These are phyloP conservation scores for Heliconius ethilla DNA, from an alignment of 2,888 invertebrate genomes.

Conservation along the genomic window DNA sequence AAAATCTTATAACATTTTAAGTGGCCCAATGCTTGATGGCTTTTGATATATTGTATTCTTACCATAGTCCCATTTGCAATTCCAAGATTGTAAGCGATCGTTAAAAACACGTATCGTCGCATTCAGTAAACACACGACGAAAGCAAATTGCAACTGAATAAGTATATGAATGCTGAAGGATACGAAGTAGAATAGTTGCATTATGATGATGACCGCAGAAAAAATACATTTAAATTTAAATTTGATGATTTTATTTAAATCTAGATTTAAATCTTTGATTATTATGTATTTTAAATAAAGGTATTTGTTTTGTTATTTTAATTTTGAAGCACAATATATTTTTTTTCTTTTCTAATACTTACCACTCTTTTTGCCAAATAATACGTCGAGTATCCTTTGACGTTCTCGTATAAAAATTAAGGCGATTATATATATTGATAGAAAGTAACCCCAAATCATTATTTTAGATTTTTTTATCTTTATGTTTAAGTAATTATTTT, in stretches of 20 bases:
- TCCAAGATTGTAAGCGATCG: background rate
- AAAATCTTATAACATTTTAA: no score
- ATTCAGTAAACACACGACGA: background rate
- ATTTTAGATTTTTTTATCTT: background rate
- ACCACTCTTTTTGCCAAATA: background rate
- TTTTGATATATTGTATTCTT: background rate
- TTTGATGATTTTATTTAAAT: no score
- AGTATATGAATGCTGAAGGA: background rate
- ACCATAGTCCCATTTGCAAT: background rate
- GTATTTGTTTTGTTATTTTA: no score
- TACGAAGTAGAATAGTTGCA: background rate
- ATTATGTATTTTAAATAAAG: background rate
- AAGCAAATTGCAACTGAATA: background rate
- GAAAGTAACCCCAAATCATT: background rate
- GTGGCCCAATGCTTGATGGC: no score
- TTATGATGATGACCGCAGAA: background rate
- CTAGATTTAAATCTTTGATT: no score
- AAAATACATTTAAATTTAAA: no score
- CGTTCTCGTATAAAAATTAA: slow-evolving; percentile 1
- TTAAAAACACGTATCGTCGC: background rate
- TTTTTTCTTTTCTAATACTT: background rate
- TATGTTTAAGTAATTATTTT: background rate
- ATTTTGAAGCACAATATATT: no score
- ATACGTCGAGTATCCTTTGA: background rate
- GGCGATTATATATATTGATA: background rate